Percentiles rank a stretch among this genome's conserved stretches.
These are phyloP conservation scores for Delichon dasypus DNA, from an alignment of 2,797 vertebrate species.

Conservation along the genomic window DNA sequence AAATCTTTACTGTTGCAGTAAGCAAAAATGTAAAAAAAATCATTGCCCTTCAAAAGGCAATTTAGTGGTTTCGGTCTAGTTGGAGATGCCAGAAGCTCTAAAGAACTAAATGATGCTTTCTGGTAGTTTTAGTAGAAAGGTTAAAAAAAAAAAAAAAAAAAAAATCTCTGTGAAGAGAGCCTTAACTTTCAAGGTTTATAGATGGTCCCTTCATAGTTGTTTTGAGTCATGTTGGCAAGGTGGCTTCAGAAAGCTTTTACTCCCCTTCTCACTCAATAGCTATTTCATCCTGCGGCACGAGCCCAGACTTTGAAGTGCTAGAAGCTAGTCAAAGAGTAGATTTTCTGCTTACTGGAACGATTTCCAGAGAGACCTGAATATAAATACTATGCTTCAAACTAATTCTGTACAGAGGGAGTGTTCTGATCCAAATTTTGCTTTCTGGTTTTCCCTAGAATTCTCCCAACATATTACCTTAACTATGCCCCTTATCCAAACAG, in stretches of 20 bases:
- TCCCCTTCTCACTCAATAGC: slow-evolving; percentile 43
- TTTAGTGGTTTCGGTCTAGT: neutral
- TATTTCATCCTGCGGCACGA: slow-evolving; percentile 16
- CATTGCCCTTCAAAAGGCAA: neutral
- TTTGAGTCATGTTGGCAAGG: slow-evolving; percentile 50
- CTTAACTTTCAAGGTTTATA: slow-evolving; percentile 41
- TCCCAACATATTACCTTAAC: neutral
- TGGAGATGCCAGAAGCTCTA: neutral
- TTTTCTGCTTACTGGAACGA: slow-evolving; percentile 49
- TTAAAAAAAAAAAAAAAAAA: neutral
- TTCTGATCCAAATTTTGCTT: neutral
- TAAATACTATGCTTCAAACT: slow-evolving; percentile 4
- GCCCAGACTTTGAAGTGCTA: slow-evolving; percentile 46
- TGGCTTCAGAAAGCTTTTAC: slow-evolving; percentile 40
- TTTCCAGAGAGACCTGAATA: slow-evolving; percentile 38
- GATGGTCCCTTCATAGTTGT: slow-evolving; percentile 50
- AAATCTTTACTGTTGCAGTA: slow-evolving; percentile 1
- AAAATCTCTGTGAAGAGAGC: slow-evolving; percentile 1
- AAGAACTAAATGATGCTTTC: neutral
- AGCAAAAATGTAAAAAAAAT: neutral
- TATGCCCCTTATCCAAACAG: neutral
- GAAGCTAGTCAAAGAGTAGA: slow-evolving; percentile 30
- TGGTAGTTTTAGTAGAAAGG: slow-evolving; percentile 25
- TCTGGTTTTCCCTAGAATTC: neutral
- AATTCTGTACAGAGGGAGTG: neutral